Conservation (phyloP, 2,888 invertebrate species). For the Alcis repandata region DNA sequence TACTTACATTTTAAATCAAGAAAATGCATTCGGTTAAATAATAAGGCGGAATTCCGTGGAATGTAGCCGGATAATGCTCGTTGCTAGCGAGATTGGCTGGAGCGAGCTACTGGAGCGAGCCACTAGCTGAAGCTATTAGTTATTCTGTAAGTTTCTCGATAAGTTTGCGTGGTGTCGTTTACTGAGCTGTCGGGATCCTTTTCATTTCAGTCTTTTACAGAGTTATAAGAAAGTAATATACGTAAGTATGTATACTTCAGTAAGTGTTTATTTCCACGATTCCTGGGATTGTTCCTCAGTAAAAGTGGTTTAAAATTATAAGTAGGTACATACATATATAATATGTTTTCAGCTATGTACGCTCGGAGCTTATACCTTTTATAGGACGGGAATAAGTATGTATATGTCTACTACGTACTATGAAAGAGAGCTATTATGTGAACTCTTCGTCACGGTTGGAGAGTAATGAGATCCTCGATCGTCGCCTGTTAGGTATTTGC, state of each 20-base stretch:
- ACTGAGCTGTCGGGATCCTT: slow-evolving; percentile 22
- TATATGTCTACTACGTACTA: no score
- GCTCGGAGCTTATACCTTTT: no score
- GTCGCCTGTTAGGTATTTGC: slow-evolving; percentile 14
- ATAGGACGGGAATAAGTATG: no score
- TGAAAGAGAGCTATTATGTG: background rate
- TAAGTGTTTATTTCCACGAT: no score
- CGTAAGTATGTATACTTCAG: no score
- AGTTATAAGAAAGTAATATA: background rate
- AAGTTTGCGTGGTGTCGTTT: slow-evolving; percentile 15
- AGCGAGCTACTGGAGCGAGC: slow-evolving; percentile 14
- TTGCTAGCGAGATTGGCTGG: slow-evolving; percentile 20
- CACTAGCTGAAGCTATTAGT: slow-evolving; percentile 7
- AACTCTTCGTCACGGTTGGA: background rate
- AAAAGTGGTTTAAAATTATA: no score
- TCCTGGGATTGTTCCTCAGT: no score
- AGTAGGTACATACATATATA: no score
- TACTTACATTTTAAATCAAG: slow-evolving; percentile 41
- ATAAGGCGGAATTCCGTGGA: slow-evolving; percentile 23
- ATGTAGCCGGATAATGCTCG: slow-evolving; percentile 19
- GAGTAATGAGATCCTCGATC: background rate
- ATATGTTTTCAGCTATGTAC: no score
- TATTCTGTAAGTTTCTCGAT: slow-evolving; percentile 12
- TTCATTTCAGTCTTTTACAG: slow-evolving; percentile 4
- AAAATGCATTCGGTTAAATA: slow-evolving; percentile 30